phyloP scores from a whole-genome alignment of 2,797 vertebrate genomes.

The Nannoperca australis region DNA sequence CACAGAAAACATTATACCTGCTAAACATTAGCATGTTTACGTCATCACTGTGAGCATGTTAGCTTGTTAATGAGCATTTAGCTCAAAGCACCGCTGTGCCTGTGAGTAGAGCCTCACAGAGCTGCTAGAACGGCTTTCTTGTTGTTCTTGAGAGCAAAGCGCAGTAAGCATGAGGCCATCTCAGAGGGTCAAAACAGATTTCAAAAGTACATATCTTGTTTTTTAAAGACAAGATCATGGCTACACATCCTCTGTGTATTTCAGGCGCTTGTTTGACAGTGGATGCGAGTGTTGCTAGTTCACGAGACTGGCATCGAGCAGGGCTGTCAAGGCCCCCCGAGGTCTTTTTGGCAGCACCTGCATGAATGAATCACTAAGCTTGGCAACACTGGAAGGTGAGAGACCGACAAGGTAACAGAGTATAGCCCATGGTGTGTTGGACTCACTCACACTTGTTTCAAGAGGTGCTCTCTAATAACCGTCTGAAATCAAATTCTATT shows the following conservation, averaged over 20 bases:
- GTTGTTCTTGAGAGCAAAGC: background rate
- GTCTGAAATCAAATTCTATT: constrained; percentile 54
- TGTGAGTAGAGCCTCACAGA: background rate
- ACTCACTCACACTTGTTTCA: constrained; percentile 29
- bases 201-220: constrained; percentile 26
- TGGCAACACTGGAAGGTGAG: constrained; percentile 44
- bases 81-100: background rate
- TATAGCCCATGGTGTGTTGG: constrained; percentile 29
- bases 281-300: constrained; percentile 44
- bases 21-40: background rate
- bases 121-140: background rate
- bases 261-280: constrained; percentile 38
- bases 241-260: constrained; percentile 40
- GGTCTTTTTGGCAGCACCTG: constrained; percentile 61
- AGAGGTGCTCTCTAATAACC: constrained; percentile 33
- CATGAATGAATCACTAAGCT: constrained; percentile 60
- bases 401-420: constrained; percentile 26
- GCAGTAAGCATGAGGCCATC: constrained; percentile 10
- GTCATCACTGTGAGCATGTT: background rate
- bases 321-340: constrained; percentile 49
- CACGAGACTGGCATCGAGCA: constrained; percentile 40
- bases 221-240: constrained; percentile 26
- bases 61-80: background rate
- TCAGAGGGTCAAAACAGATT: constrained; percentile 26
- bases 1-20: no score